Percentiles rank a stretch among this genome's conserved stretches.
phyloP scores from a whole-genome alignment of 2,888 invertebrate species.

The Sinohyriopsis cumingii region DNA sequence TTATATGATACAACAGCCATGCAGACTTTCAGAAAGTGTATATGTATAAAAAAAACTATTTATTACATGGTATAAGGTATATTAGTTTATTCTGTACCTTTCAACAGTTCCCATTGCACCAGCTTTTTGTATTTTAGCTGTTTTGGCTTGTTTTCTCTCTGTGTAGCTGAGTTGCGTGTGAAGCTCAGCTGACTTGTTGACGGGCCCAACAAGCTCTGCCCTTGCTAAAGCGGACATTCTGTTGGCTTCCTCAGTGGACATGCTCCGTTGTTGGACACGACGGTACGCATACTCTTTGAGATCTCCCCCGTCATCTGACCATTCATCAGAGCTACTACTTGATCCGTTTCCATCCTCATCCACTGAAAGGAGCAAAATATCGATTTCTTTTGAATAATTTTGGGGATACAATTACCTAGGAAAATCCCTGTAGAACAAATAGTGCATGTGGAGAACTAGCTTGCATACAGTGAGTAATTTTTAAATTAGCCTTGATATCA shows the following conservation, averaged over 20 bases:
- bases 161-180: conserved; percentile 61
- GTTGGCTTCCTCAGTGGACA: conserved; percentile 37
- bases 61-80: no score
- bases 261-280: conserved; percentile 31
- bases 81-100: conserved; percentile 27
- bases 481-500: no score
- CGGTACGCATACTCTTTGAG: conserved; percentile 40
- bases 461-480: no score
- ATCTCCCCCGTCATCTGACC: conserved; percentile 51
- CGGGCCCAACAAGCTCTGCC: conserved; percentile 49
- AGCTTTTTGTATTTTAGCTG: conserved; percentile 56
- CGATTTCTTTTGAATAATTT: no score
- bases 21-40: no score
- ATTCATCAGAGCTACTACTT: conserved; percentile 50
- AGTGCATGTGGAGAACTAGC: no score
- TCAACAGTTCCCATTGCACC: conserved; percentile 55
- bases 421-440: no score
- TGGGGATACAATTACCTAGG: no score
- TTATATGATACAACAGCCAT: no score
- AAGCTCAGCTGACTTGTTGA: conserved; percentile 56
- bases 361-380: background rate
- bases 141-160: conserved; percentile 54
- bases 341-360: conserved; percentile 31
- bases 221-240: conserved; percentile 14
- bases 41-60: no score